Base-by-base conservation (phyloP, 2,888 invertebrate species). In the Aethes cnicana region DNA sequence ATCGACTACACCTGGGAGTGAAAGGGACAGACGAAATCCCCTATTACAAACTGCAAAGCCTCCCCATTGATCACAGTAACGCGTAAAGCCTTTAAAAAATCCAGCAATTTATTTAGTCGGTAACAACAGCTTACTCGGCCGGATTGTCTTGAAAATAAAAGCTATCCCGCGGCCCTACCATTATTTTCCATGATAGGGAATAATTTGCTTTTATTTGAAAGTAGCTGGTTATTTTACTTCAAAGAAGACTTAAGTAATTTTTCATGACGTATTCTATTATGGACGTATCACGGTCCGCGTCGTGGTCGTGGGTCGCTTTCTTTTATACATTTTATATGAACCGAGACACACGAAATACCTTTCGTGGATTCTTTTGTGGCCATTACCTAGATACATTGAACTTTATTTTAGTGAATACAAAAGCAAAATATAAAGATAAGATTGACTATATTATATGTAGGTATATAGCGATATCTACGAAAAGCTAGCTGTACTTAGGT, bases 31-130 rank as follows among this genome's bases (percentile, higher is more conserved):
- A 63, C 62, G 64, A 74, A 74, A 77, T 70, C 75, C 78, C 73
- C 82, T 75, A 80, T 83, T 81, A 84, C 79, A 78, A 81, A 81
- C 74, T 77, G 77, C 67, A 74, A 82, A 82, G 84, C 82, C 78
- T 73, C 67, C 74, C 65, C 84, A 86, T 85, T 84, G 84, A 86
- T 86, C 85, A 86, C 81, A 71, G 81, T 73, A 80, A 81, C 75
- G 80, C 81, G 83, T 74, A 84, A 86, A 85, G 83, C 84, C 78
- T 80, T 78, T 74, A 79, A 81, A 72, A 84, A 86, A 84, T 84
- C 85, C 83, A 66, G 74, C 84, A 84, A 87, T 86, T 85, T 86
- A 84, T 86, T 84, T 80, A 79, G 80, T 78, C 69, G 62, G 74
- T 68, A 74, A 75, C 74, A 79, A 83, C 77, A 78, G 75, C 74